These are phyloP conservation scores for Limnodromus scolopaceus DNA, from an alignment of 2,797 vertebrate species.

Conservation along the genomic window DNA sequence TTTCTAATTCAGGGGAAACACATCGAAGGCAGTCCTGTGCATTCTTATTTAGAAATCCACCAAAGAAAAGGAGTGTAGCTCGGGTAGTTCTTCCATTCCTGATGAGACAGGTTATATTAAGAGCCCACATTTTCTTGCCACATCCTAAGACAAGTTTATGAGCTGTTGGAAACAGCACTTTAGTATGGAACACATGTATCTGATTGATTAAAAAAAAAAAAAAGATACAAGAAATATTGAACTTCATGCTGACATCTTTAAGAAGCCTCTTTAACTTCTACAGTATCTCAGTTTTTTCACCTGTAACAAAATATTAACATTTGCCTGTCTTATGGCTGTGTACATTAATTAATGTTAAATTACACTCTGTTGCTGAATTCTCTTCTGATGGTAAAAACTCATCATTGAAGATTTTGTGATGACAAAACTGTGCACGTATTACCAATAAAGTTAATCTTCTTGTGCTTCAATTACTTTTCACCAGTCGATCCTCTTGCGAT, in stretches of 20 bases:
- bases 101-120: neutral
- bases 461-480: neutral
- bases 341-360: neutral
- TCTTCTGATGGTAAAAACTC: neutral
- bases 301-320: neutral
- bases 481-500: fast-evolving
- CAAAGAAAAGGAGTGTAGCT: neutral
- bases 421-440: neutral
- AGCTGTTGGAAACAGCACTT: neutral
- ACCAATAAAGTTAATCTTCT: neutral
- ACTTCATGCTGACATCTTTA: neutral
- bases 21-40: neutral
- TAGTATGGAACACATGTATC: neutral
- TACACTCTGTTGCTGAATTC: neutral
- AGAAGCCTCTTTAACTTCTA: neutral
- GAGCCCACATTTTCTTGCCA: neutral
- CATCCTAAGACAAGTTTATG: neutral
- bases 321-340: neutral
- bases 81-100: neutral
- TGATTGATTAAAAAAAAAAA: neutral
- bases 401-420: neutral
- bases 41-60: neutral
- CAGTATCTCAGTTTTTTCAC: neutral
- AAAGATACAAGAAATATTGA: neutral
- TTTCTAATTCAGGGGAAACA: neutral